Base-by-base conservation (phyloP, 2,113 vertebrate species). In the Scomber colias region DNA sequence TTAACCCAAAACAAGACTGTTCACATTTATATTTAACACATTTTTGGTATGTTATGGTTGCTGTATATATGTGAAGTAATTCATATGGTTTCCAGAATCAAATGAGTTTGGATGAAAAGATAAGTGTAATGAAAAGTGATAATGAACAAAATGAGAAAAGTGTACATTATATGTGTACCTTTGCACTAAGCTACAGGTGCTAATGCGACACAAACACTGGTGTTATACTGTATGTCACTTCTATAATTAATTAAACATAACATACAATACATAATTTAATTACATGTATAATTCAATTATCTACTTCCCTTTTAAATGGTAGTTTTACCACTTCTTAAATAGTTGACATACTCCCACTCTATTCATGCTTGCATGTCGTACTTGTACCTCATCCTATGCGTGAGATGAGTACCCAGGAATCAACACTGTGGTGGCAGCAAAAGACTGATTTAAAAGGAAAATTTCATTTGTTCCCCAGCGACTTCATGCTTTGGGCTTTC, bases 401-500 rank as follows among this genome's bases (percentile, higher is more conserved):
- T 65, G 69, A 62, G 54, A 30, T 27, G 2, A 60, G 63, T 72
- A 57, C 69, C 45, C 13, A 27, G 59, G 51, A 88, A 65, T 74
- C 65, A 61, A 40, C 55, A 71, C 31, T 75, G 56, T 71, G 30
- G 44, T 62, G 35, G 16, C 30, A 56, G 71, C 27, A 30, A 67
- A 61, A 81, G 60, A 54, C 45, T 44, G 56, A 77, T 72, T 70
- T 69, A 35, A 82, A 86, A 82, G 76, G 81, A 75, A 62, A 81
- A 81, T 87, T 60, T 78, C 60, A 88, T 90, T 87, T 86, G 73
- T 63, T 61, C 75, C 74, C 84, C 64, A 78, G 72, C 79, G 75
- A 83, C 71, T 69, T 54, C 81, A 87, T 83, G 76, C 81, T 86
- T 55, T 71, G 69, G 60, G 63, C 70, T 61, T 64, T 72, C n/a